Conservation (phyloP, 2,888 invertebrate genomes). For the Dichetophora obliterata region DNA sequence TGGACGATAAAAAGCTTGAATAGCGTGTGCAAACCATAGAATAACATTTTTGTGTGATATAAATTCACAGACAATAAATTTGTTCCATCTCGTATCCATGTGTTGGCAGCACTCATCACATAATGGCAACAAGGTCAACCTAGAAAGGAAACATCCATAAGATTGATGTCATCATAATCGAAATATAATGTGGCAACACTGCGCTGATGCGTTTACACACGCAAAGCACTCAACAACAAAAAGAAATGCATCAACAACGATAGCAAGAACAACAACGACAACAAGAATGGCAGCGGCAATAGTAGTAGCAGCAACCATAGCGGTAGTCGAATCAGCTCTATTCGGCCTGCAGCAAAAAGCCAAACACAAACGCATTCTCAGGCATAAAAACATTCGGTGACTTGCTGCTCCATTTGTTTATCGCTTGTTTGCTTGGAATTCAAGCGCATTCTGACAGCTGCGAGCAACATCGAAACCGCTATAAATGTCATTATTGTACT, state of each 20-base stretch:
- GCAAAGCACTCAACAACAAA: not conserved
- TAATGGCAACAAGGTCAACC: too few relatives aligned
- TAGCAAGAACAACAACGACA: not conserved
- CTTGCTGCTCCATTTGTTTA: not conserved
- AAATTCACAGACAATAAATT: too few relatives aligned
- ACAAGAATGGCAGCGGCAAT: not conserved
- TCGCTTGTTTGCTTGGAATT: not conserved
- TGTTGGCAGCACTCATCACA: too few relatives aligned
- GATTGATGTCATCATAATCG: too few relatives aligned
- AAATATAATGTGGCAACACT: too few relatives aligned
- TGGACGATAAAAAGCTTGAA: too few relatives aligned
- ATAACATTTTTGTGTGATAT: too few relatives aligned
- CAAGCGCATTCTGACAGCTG: not conserved
- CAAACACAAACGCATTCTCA: not conserved
- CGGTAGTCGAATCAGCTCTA: not conserved
- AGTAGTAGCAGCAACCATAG: not conserved
- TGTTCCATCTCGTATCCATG: too few relatives aligned
- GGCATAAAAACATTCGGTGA: not conserved
- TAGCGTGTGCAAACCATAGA: too few relatives aligned
- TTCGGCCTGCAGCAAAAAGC: not conserved
- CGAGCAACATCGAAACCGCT: not conserved
- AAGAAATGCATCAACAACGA: not conserved
- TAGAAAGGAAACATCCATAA: too few relatives aligned
- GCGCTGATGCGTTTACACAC: too few relatives aligned
- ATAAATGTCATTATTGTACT: too few relatives aligned